A percentile compares a stretch with the other conserved stretches of the same genome.
phyloP scores from a whole-genome alignment of 64 coral and sea anemone species.

The Dendrophyllia cribrosa region DNA sequence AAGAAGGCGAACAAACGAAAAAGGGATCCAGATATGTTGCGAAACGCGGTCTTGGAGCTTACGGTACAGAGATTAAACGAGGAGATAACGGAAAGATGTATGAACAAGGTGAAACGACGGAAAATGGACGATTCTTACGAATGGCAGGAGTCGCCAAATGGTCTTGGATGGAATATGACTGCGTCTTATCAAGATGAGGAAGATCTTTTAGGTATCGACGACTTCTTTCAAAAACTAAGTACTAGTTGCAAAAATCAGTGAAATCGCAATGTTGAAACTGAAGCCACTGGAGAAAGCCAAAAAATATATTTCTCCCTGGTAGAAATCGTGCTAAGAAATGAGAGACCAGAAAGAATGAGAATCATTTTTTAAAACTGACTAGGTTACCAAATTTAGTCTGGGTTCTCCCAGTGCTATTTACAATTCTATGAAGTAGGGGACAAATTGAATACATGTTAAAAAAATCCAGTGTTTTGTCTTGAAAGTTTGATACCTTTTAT shows the following conservation, averaged over 20 bases:
- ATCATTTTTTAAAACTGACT: no score
- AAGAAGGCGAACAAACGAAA: conserved; percentile 85
- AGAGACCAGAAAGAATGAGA: no score
- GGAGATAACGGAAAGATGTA: conserved; percentile 92
- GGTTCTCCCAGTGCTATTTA: no score
- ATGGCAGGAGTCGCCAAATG: conserved; percentile 75
- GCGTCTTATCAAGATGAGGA: conserved; percentile 86
- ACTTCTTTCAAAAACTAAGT: conserved; percentile 96
- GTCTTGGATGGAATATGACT: conserved; percentile 94
- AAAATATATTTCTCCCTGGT: background rate
- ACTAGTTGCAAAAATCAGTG: background rate
- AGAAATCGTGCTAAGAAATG: no score
- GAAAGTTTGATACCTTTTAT: background rate
- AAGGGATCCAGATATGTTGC: conserved; percentile 86
- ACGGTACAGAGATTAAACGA: conserved; percentile 96
- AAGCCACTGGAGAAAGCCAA: background rate
- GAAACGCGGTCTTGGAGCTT: conserved; percentile 85
- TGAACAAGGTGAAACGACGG: conserved; percentile 85
- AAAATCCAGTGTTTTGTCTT: background rate
- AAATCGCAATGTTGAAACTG: background rate
- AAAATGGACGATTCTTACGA: conserved; percentile 78
- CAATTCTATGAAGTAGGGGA: no score
- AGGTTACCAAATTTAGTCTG: no score
- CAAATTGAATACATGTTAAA: no score
- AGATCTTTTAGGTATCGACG: conserved; percentile 96